Conservation (phyloP, 2,113 vertebrate genomes). For the Clarias gariepinus region DNA sequence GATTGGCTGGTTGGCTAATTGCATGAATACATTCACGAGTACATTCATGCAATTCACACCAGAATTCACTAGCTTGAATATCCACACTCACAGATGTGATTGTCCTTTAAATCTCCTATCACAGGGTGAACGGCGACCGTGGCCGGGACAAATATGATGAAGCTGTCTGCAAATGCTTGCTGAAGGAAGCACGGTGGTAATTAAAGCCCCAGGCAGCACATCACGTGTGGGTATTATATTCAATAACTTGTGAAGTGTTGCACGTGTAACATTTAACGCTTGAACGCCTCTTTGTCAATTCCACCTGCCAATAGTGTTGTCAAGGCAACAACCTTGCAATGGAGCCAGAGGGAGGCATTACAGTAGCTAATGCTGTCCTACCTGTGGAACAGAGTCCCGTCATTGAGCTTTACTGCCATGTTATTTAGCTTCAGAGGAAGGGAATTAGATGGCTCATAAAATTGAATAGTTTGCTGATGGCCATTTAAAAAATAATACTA, state of each 20-base stretch:
- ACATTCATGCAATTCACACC: no score
- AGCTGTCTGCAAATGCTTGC: conserved; percentile 35
- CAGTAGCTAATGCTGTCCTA: conserved; percentile 32
- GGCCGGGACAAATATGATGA: conserved; percentile 21
- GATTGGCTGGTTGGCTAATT: not conserved
- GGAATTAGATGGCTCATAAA: conserved; percentile 38
- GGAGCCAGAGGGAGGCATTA: conserved; percentile 37
- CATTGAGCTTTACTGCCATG: conserved; percentile 37
- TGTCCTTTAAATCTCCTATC: conserved; percentile 25
- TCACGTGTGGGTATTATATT: conserved; percentile 40
- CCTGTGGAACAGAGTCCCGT: conserved; percentile 41
- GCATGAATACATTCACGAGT: not conserved
- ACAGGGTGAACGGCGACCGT: not conserved
- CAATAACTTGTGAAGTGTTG: conserved; percentile 42
- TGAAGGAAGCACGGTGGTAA: conserved; percentile 31
- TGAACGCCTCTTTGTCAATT: conserved; percentile 49
- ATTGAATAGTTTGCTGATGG: conserved; percentile 19
- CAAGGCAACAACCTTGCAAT: conserved; percentile 42
- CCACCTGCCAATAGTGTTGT: conserved; percentile 48
- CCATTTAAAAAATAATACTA: conserved; percentile 11
- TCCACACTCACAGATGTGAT: not conserved
- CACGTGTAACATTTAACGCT: conserved; percentile 51
- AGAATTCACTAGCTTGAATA: not conserved
- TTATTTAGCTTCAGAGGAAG: conserved; percentile 26
- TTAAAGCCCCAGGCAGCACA: conserved; percentile 48